Evolutionary conservation across 2,113 vertebrate genomes (phyloP).

Genomic region (Tetrax tetrax): DNA sequence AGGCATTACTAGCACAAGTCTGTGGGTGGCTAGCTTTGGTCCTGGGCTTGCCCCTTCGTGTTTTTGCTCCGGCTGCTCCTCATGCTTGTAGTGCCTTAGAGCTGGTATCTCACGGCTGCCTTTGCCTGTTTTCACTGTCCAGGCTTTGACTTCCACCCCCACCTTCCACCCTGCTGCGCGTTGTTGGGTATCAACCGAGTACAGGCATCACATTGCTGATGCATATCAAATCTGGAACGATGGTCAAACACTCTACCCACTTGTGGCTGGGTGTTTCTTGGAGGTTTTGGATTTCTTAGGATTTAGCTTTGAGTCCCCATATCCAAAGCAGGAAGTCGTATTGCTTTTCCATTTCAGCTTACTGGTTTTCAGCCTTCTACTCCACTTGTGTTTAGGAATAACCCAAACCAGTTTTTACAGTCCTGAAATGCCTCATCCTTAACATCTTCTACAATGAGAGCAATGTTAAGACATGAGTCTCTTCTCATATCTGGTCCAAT

Average conservation of each 20-base stretch:
- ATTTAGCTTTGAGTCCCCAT: constrained; percentile 26
- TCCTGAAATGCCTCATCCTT: background rate
- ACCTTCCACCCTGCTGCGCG: background rate
- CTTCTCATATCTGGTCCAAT: background rate
- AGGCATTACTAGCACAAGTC: background rate
- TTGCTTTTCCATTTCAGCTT: background rate
- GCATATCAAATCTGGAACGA: constrained; percentile 57
- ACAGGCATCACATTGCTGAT: background rate
- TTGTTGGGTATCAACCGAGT: background rate
- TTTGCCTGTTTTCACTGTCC: background rate
- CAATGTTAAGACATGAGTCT: background rate
- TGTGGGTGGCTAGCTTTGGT: background rate
- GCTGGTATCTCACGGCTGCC: background rate
- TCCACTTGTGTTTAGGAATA: background rate
- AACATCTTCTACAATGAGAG: background rate
- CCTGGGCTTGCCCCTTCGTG: background rate
- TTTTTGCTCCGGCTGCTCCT: background rate
- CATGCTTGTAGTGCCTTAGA: background rate
- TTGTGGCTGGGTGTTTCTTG: constrained; percentile 30
- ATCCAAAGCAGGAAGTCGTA: background rate
- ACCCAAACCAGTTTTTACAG: background rate
- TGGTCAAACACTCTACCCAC: background rate
- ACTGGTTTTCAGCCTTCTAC: background rate
- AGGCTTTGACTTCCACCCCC: background rate
- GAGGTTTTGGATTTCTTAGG: constrained; percentile 45